These are phyloP conservation scores for Myxocyprinus asiaticus DNA, from an alignment of 2,113 vertebrate species.

Conservation along the genomic window DNA sequence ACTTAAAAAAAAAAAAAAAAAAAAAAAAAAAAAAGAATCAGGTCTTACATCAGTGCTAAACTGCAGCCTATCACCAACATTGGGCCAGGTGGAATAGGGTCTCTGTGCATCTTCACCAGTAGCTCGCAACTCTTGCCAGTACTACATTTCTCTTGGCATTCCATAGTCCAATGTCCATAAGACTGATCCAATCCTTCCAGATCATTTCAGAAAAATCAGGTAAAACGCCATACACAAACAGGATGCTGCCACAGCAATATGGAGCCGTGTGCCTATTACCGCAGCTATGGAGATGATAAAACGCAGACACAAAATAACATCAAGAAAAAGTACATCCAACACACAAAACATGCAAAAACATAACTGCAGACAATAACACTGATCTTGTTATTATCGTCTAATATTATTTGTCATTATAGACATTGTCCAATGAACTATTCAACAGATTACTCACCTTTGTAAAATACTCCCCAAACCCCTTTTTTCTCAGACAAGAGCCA, in stretches of 20 bases:
- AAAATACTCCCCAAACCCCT: constrained; percentile 93
- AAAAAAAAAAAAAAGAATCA: background rate
- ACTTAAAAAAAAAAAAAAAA: background rate
- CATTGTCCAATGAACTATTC: background rate
- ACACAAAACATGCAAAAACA: background rate
- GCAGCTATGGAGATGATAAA: constrained; percentile 75
- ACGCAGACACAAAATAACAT: background rate
- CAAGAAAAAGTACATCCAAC: background rate
- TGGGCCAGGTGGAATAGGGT: constrained; percentile 3
- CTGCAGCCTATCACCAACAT: background rate
- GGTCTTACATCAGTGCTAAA: background rate
- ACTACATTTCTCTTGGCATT: constrained; percentile 25
- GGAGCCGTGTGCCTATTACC: constrained; percentile 89
- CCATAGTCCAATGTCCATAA: constrained; percentile 47
- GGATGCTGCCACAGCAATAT: constrained; percentile 82
- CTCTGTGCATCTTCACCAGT: constrained; percentile 49
- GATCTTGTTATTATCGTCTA: too few relatives aligned
- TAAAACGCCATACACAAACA: constrained; percentile 90
- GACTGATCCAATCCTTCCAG: background rate
- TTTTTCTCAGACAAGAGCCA: constrained; percentile 94
- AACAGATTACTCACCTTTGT: constrained; percentile 82
- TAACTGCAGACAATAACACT: too few relatives aligned
- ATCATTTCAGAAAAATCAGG: constrained; percentile 89
- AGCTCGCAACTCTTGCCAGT: constrained; percentile 53
- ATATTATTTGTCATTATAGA: background rate